Evolutionary conservation across 2,888 invertebrate genomes (phyloP).

Genomic region (Gibbula magus): DNA sequence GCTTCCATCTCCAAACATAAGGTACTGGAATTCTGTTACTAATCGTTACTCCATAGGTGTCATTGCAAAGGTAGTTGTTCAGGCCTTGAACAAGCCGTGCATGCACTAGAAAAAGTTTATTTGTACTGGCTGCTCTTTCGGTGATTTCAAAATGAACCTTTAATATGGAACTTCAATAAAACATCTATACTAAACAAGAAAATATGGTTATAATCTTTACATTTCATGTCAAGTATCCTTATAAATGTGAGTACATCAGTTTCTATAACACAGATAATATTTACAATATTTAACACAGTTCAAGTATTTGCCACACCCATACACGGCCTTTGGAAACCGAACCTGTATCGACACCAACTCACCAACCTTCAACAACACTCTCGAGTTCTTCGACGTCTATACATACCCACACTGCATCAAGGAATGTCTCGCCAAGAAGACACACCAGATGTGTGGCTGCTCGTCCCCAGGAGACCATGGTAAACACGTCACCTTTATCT

Average conservation of each 20-base stretch:
- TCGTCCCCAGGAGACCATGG: background rate
- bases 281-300: background rate
- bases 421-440: background rate
- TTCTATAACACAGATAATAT: background rate
- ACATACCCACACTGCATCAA: background rate
- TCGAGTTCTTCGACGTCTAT: background rate
- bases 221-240: too few relatives aligned
- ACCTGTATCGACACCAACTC: background rate
- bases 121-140: too few relatives aligned
- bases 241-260: background rate
- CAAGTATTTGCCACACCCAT: constrained; percentile 5
- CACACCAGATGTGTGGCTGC: background rate
- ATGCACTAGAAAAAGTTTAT: too few relatives aligned
- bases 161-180: too few relatives aligned
- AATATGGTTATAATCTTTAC: too few relatives aligned
- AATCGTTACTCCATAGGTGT: too few relatives aligned
- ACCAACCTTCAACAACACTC: background rate
- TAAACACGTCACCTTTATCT: background rate
- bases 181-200: too few relatives aligned
- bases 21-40: background rate
- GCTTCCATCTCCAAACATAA: background rate
- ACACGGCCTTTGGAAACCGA: background rate
- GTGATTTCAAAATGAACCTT: too few relatives aligned
- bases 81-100: too few relatives aligned
- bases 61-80: too few relatives aligned